Conservation (phyloP, 2,113 vertebrate genomes). For the Gambusia affinis region DNA sequence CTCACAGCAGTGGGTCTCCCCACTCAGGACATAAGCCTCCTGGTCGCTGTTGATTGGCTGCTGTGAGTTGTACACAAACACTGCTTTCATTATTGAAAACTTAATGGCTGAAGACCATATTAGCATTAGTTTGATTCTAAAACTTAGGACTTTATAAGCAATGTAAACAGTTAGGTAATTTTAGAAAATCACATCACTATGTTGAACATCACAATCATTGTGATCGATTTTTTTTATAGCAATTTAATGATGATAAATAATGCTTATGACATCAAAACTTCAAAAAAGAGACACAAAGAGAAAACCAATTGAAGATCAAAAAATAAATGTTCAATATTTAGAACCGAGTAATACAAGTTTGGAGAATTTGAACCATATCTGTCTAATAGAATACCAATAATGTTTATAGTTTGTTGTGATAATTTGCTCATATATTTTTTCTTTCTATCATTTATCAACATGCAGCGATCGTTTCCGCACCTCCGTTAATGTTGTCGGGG, state of each 20-base stretch:
- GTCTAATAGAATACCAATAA: not conserved
- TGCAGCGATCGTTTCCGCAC: conserved; percentile 96
- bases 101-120: not conserved
- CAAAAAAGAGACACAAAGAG: too few relatives aligned
- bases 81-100: not conserved
- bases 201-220: too few relatives aligned
- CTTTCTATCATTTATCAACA: conserved; percentile 10
- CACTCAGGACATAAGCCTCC: conserved; percentile 87
- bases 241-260: too few relatives aligned
- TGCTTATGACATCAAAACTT: too few relatives aligned
- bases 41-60: conserved; percentile 89
- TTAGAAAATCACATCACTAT: too few relatives aligned
- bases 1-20: conserved; percentile 86
- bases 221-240: too few relatives aligned
- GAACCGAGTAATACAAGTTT: not conserved
- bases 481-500: conserved; percentile 96
- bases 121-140: not conserved
- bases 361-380: not conserved
- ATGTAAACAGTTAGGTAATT: too few relatives aligned
- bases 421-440: not conserved
- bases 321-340: not conserved
- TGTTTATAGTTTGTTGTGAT: not conserved
- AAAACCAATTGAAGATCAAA: not conserved
- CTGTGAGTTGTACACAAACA: conserved; percentile 92
- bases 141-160: too few relatives aligned